Base-by-base conservation (phyloP, 2,113 vertebrate species). In the Psephotus haematonotus region DNA sequence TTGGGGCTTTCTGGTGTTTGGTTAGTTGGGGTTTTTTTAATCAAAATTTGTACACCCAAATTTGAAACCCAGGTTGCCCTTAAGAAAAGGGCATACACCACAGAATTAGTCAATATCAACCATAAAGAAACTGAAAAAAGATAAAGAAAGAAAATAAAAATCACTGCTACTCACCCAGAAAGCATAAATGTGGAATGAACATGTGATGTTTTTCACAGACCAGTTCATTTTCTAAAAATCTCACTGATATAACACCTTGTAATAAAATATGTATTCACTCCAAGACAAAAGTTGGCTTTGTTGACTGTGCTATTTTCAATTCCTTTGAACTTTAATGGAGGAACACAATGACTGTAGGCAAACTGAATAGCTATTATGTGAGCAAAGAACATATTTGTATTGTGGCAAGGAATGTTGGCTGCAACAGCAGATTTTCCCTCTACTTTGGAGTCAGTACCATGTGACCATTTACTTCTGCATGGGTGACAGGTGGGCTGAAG, bases 401-500 rank as follows among this genome's bases (percentile, higher is more conserved):
- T 94, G 87, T 78, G 89, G 72, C 82, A 93, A 94, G 82, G 96
- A 97, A 95, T 93, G 92, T 68, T 96, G 93, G 94, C 94, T 90
- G 50, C 5, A 85, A 59, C 76, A 92, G 76, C 90, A 95, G 75
- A 76, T 83, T 91, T 83, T 86, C 83, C 64, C 52, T 90, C 79
- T 64, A 2, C 59, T 90, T 39, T 71, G 74, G 65, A 94, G 83
- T 44, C 1, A 0, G 46, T 19, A 80, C 67, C 93, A 93, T 65
- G 75, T 86, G 92, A 92, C n/a, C 18, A 0, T 76, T 94, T 95
- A 93, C 67, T 97, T 96, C 96, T 94, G 92, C 95, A 83, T 86
- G 87, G 79, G 75, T 91, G 80, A 89, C 74, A 84, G 74, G 91
- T 15, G 52, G 67, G 62, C 77, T 88, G 67, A 86, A 78, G 68